Conservation (phyloP, 2,113 vertebrate species). For the Platycercus adscitus region DNA sequence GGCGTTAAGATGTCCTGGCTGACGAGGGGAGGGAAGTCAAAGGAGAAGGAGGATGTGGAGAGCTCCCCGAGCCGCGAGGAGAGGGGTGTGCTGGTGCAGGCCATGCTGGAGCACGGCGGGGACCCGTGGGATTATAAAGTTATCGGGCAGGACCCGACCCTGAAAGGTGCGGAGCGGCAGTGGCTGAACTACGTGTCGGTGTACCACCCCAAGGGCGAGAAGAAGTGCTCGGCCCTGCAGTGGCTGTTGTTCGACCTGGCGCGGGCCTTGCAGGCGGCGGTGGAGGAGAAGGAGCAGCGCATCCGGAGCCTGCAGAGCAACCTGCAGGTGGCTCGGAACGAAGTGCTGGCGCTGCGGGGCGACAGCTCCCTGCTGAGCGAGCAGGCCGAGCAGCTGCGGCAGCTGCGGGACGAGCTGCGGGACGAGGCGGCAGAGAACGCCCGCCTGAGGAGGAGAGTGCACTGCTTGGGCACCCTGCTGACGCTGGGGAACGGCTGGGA, state of each 20-base stretch:
- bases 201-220: background rate
- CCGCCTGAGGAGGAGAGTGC: background rate
- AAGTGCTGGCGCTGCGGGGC: background rate
- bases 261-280: background rate
- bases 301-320: background rate
- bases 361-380: background rate
- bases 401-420: background rate
- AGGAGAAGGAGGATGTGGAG: background rate
- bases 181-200: background rate
- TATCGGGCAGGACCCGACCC: background rate
- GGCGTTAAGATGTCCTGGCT: background rate
- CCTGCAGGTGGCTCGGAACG: background rate
- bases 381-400: background rate
- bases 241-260: background rate
- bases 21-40: background rate
- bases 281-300: background rate
- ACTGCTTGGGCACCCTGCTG: background rate
- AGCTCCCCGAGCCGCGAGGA: background rate
- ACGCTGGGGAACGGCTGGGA: background rate
- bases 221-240: conserved; percentile 31
- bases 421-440: background rate
- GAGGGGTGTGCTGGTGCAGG: background rate
- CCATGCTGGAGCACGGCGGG: conserved; percentile 8
- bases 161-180: background rate
- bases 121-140: background rate